phyloP scores from a whole-genome alignment of 2,113 vertebrate genomes.

The Triplophysa siluroides region DNA sequence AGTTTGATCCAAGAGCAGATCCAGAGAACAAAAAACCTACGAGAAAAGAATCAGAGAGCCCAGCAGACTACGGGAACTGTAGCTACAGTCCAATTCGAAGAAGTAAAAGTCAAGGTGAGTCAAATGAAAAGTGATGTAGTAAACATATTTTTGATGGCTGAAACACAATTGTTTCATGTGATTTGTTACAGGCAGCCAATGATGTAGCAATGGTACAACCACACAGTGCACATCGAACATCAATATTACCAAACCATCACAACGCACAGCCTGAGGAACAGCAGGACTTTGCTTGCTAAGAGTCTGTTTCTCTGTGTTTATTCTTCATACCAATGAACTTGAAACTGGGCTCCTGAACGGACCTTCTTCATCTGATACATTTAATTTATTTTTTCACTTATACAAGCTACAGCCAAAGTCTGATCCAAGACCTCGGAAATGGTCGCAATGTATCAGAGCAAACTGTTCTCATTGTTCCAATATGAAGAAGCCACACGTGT shows the following conservation, averaged over 20 bases:
- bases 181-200: conserved; percentile 80
- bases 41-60: conserved; percentile 46
- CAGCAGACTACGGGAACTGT: conserved; percentile 73
- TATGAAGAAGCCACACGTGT: not conserved
- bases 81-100: conserved; percentile 87
- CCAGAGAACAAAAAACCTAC: conserved; percentile 45
- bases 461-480: not conserved
- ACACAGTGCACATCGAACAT: conserved; percentile 81
- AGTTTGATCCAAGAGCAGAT: conserved; percentile 72
- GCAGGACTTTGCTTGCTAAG: conserved; percentile 95
- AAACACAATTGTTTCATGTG: not conserved
- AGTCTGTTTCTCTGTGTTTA: conserved; percentile 9
- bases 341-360: conserved; percentile 26
- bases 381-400: conserved; percentile 64
- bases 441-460: conserved; percentile 5
- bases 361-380: conserved; percentile 53
- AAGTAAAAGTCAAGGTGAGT: conserved; percentile 86
- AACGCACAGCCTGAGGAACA: conserved; percentile 77
- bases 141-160: not conserved
- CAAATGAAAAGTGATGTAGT: not conserved
- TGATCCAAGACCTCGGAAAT: conserved; percentile 56
- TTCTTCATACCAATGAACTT: conserved; percentile 36
- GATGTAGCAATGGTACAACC: conserved; percentile 78
- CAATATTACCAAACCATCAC: conserved; percentile 87
- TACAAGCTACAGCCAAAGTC: conserved; percentile 79